Evolutionary conservation across 2,797 vertebrate species (phyloP), one percentile per base, ranked within the genome.

Genomic region (Mormyrops boulengeri): DNA sequence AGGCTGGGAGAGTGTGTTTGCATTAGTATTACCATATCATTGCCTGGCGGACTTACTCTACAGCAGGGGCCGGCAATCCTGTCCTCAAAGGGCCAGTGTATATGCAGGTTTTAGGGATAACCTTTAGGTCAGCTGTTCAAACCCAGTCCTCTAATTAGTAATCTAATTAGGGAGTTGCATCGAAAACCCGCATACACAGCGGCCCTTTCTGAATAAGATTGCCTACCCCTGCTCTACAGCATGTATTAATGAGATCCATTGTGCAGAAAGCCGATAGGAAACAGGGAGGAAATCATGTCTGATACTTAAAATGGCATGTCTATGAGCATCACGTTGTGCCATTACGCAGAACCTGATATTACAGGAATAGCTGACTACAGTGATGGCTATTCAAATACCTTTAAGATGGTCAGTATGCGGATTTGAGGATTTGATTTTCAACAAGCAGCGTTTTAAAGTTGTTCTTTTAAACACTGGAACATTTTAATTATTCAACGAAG

Each of bases 201-300:
- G 1, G 26, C 62, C 62, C 26, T 69, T 69, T 69, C 62, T 34
- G 26, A 26, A 30, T 60, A 60, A 22, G 57, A 60, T 2, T 22
- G 57, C 57, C 57, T 7, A 60, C 57, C 6, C 57, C 57, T 60
- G 19, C n/a, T 22, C 57, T 60, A 60, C 53, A 22, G 6, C 47
- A 69, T 55, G 96, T 93, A n/a, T 94, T 96, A 4, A 97, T 97
- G 44, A 95, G 96, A 50, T 98, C 98, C 97, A 97, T 98, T 80
- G 95, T 92, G 49, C 85, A 96, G 91, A 85, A 97, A 97, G 62
- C 69, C 97, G 94, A 49, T 91, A 92, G 87, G 2, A 92, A 85
- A 5, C 88, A 0, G 26, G 52, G 53, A 53, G 89, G 30, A 19
- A 22, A 1, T 5, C 86, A 11, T 0, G 0, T 73, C 90, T 0